These are phyloP conservation scores for Phoeniculus purpureus DNA, from an alignment of 2,797 vertebrate genomes.

Conservation along the genomic window DNA sequence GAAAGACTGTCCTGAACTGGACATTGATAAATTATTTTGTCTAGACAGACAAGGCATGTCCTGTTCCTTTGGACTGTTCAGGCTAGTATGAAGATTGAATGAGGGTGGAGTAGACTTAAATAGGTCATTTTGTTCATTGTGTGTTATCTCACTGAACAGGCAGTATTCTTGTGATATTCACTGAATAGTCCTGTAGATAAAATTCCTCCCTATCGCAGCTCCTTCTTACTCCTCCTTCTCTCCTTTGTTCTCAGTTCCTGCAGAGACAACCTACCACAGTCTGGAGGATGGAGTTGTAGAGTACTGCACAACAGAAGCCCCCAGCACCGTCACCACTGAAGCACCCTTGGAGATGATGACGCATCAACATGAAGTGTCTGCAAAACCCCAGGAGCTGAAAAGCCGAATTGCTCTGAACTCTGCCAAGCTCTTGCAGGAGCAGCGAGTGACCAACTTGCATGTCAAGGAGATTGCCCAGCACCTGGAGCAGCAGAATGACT, in stretches of 20 bases:
- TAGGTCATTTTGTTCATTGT: slow-evolving; percentile 32
- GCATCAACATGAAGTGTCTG: slow-evolving; percentile 80
- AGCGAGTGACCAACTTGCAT: slow-evolving; percentile 93
- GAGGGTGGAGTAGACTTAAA: slow-evolving; percentile 61
- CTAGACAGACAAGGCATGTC: slow-evolving; percentile 28
- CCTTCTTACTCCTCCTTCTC: slow-evolving; percentile 37
- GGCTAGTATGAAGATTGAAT: not conserved
- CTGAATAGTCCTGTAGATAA: slow-evolving; percentile 52
- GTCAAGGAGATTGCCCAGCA: slow-evolving; percentile 95
- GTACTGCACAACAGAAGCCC: slow-evolving; percentile 90
- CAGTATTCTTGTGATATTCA: not conserved
- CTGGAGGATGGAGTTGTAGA: slow-evolving; percentile 95
- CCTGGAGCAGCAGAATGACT: slow-evolving; percentile 94
- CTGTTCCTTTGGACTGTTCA: not conserved
- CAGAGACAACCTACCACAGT: slow-evolving; percentile 90
- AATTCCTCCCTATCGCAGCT: not conserved
- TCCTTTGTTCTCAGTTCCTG: slow-evolving; percentile 72
- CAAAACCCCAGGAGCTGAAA: slow-evolving; percentile 94
- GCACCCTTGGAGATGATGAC: slow-evolving; percentile 88
- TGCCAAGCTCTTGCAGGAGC: slow-evolving; percentile 94
- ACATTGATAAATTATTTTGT: not conserved
- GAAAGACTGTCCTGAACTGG: not conserved
- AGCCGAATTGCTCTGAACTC: slow-evolving; percentile 96
- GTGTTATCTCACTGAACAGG: slow-evolving; percentile 55
- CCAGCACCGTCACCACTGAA: slow-evolving; percentile 80